A percentile compares a stretch with the other conserved stretches of the same genome.
These are phyloP conservation scores for Yoshiicerus persimilis DNA, from an alignment of 1,140 invertebrate genomes.

Conservation along the genomic window DNA sequence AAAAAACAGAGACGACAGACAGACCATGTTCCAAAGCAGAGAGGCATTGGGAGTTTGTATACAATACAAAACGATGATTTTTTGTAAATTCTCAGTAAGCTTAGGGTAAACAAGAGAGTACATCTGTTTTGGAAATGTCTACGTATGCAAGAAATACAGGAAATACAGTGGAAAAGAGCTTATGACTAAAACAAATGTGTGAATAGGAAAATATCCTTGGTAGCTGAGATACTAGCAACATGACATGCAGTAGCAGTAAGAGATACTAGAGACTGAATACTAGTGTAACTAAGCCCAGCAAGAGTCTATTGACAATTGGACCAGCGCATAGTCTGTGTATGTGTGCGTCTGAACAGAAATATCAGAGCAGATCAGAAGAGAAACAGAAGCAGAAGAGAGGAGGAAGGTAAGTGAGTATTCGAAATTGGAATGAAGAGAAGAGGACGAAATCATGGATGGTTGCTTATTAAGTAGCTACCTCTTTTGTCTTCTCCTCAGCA, in stretches of 20 bases:
- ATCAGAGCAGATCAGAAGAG: not conserved
- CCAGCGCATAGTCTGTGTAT: not conserved
- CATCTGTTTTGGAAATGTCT: not conserved
- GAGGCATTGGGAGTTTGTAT: not conserved
- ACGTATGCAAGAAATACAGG: not conserved
- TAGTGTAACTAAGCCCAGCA: not conserved
- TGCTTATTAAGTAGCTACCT: conserved; percentile 32
- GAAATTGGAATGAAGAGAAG: not conserved
- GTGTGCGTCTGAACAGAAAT: not conserved
- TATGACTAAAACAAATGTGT: not conserved
- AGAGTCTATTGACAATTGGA: not conserved
- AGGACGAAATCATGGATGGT: conserved; percentile 27
- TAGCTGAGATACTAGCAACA: too few species aligned
- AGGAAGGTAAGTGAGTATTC: not conserved
- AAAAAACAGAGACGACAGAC: not conserved
- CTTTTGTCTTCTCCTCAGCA: conserved; percentile 17
- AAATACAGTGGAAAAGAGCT: not conserved
- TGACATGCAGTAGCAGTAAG: not conserved
- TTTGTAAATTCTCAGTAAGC: not conserved
- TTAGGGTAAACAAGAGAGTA: not conserved
- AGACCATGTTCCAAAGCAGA: not conserved
- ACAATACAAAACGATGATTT: not conserved
- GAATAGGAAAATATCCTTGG: not conserved
- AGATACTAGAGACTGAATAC: not conserved
- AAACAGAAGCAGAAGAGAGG: not conserved